Base-by-base conservation (phyloP, 2,113 vertebrate species). In the Xiphophorus hellerii region DNA sequence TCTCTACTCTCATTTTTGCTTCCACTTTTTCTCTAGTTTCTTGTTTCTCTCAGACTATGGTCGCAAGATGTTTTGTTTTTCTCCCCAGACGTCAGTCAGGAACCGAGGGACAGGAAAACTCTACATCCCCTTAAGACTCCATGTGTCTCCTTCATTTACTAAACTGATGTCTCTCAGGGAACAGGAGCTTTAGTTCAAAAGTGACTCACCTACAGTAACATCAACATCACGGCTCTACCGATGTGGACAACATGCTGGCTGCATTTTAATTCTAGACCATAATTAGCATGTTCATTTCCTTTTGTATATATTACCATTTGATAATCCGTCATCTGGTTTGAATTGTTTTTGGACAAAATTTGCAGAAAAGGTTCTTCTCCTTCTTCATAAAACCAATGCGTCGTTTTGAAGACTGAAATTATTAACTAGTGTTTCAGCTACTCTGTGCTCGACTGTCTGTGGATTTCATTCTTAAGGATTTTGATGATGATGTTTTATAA, bases 31-130 rank as follows among this genome's bases (percentile, higher is more conserved):
- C 68, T 78, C 67, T 3, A 35, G 87, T 83, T 82, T 87, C 78
- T 85, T 90, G 73, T 37, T 58, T 70, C 74, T 72, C 69, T 64
- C 81, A 85, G 89, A 74, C 73, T 33, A 29, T 69, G 61, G 37
- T 60, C 44, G 42, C 31, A 30, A 37, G 74, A 74, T 84, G 76
- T 60, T 81, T 66, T n/a, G 4, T 48, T 77, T 74, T 71, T 75
- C 3, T 60, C 72, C 61, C 60, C 64, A 80, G 66, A 90, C 88
- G 66, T 86, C 7, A 17, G 66, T 80, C 84, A 87, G 91, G 87
- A 92, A 87, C 81, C 78, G 39, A 85, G 80, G 25, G 73, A 67
- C 74, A 82, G 92, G 92, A 92, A 93, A 91, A 87, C 79, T 85
- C 82, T 66, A 79, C 83, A 75, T 89, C 89, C 89, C 64, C 83